Base-by-base conservation (phyloP, 2,888 invertebrate genomes). In the Branchellion lobata region DNA sequence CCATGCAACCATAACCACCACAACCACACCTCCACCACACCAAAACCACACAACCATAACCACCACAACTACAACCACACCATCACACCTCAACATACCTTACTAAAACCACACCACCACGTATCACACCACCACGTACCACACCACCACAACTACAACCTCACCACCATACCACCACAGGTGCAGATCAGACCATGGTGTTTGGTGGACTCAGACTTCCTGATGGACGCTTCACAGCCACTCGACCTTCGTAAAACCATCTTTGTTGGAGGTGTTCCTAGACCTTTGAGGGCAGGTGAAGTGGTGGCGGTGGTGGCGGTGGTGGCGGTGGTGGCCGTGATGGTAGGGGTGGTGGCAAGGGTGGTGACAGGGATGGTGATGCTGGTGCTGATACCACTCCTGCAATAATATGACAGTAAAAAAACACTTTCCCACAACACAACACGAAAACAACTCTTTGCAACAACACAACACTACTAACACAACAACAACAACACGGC, bases 161-260 rank as follows among this genome's bases (percentile, higher is more conserved):
- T n/a, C n/a, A n/a, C n/a, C 8, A 47, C 8, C 47, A 14, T 47
- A 14, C 18, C 18, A 14, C 47, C 47, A 47, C 82, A 89, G 89
- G 89, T 98, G 83, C 97, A 96, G 90, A 96, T 98, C 87, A 91
- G 97, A 86, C 97, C 97, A 81, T 98, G 97, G 97, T 92, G 94
- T 86, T 90, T 98, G 84, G 94, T 94, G 82, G 97, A 98, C 89
- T 96, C 96, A 0, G 97, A 98, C 89, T 98, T 95, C 88, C 96
- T 98, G 81, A 90, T 97, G 85, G 96, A 98, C 89, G 96, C 96
- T 21, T 94, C 94, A 84, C 95, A 97, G 93, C 95, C 96, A 27
- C 90, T 98, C 80, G 98, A 99, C 89, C 97, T 97, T 57, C 91
- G 98, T 83, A 97, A 97, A 90, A 99, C 99, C 0, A 98, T 99